Evolutionary conservation across 2,888 invertebrate species (phyloP).

Genomic region (Agrotis exclamationis): DNA sequence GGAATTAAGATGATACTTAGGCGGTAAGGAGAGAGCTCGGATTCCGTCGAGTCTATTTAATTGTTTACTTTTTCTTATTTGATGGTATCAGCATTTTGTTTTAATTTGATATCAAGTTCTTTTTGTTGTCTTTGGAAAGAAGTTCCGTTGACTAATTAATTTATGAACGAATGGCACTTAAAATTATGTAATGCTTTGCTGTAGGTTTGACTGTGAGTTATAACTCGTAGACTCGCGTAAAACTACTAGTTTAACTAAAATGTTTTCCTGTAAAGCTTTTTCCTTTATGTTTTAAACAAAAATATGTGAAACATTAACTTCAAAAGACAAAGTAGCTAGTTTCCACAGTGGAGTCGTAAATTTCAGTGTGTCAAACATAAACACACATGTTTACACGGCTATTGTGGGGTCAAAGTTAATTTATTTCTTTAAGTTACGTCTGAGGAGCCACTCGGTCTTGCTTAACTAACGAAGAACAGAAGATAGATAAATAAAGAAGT

Average conservation of each 20-base stretch:
- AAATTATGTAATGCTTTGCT: slow-evolving; percentile 9
- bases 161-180: slow-evolving; percentile 21
- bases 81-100: slow-evolving; percentile 55
- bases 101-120: slow-evolving; percentile 52
- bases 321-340: slow-evolving; percentile 66
- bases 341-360: slow-evolving; percentile 72
- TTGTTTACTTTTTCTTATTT: slow-evolving; percentile 56
- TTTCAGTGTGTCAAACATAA: slow-evolving; percentile 80
- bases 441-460: slow-evolving; percentile 40
- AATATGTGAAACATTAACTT: slow-evolving; percentile 40
- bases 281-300: slow-evolving; percentile 30
- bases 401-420: slow-evolving; percentile 83
- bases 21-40: slow-evolving; percentile 70
- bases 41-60: slow-evolving; percentile 65
- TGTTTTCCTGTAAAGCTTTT: slow-evolving; percentile 13
- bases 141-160: slow-evolving; percentile 45
- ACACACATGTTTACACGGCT: slow-evolving; percentile 79
- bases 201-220: background rate
- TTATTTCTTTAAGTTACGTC: slow-evolving; percentile 74
- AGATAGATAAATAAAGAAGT: slow-evolving; percentile 23
- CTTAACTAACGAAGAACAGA: slow-evolving; percentile 55
- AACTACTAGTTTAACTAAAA: slow-evolving; percentile 7
- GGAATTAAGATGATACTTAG: slow-evolving; percentile 84
- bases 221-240: slow-evolving; percentile 7
- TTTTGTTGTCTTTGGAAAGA: slow-evolving; percentile 34